A percentile compares a stretch with the other conserved stretches of the same genome.
These are phyloP conservation scores for Temnothorax longispinosus DNA, from an alignment of 1,140 invertebrate species.

Conservation along the genomic window DNA sequence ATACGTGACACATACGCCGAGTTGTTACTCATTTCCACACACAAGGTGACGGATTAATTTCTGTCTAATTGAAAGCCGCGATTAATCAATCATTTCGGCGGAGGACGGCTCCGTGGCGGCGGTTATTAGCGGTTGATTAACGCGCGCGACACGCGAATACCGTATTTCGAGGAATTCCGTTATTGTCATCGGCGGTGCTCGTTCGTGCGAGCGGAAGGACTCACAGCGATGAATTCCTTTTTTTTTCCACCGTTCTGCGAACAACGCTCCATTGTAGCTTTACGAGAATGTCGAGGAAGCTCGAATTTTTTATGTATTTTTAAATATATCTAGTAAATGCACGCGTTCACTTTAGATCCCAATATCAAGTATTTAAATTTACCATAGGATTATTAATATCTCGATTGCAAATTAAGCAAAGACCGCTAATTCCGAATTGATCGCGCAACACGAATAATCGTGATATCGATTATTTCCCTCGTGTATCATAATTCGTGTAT, in stretches of 20 bases:
- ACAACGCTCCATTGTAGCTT: neutral
- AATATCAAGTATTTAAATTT: neutral
- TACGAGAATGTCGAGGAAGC: neutral
- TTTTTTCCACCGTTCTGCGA: neutral
- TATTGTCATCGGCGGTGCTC: neutral
- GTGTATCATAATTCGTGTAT: too few relatives aligned
- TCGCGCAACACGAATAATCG: neutral
- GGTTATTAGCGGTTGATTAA: conserved; percentile 5
- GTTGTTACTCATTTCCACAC: conserved; percentile 24
- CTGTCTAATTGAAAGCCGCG: conserved; percentile 28
- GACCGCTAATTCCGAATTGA: neutral
- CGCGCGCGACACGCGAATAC: neutral
- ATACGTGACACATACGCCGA: neutral
- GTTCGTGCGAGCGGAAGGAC: neutral
- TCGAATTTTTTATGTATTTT: neutral
- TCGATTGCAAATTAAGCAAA: neutral
- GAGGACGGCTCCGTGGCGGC: neutral
- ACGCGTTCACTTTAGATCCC: too few relatives aligned
- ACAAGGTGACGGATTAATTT: conserved; percentile 42
- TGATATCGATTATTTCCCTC: neutral
- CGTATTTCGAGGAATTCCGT: conserved; percentile 26
- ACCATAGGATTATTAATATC: neutral
- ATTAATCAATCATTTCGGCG: conserved; percentile 35
- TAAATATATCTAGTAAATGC: neutral
- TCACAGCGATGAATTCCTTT: neutral